Conservation (phyloP, 2,797 vertebrate genomes). For the Lagocephalus sceleratus region DNA sequence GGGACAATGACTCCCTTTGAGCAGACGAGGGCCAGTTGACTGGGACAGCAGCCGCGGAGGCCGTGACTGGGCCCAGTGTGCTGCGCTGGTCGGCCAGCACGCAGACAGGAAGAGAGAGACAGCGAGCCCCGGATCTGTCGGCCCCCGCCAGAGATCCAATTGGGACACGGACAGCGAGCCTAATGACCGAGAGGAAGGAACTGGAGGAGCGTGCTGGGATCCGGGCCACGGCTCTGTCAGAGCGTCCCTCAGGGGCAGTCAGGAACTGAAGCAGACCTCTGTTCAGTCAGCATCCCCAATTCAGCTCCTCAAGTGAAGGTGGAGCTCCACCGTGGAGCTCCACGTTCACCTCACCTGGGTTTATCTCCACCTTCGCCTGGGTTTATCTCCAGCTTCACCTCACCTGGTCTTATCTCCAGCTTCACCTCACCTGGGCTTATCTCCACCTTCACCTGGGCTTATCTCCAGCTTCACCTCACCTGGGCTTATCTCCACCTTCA, state of each 20-base stretch:
- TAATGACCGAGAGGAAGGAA: slow-evolving; percentile 22
- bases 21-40: slow-evolving; percentile 6
- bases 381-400: too few relatives aligned
- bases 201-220: slow-evolving; percentile 20
- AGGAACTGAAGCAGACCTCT: slow-evolving; percentile 49
- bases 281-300: slow-evolving; percentile 35
- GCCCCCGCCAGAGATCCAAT: slow-evolving; percentile 43
- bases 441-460: too few relatives aligned
- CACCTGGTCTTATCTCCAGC: too few relatives aligned
- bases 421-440: too few relatives aligned
- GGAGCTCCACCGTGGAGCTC: background rate
- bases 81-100: slow-evolving; percentile 15
- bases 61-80: slow-evolving; percentile 55
- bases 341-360: too few relatives aligned
- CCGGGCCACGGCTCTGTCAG: slow-evolving; percentile 47
- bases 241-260: slow-evolving; percentile 39
- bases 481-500: too few relatives aligned
- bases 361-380: too few relatives aligned
- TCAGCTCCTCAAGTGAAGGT: too few relatives aligned
- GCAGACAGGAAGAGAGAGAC: slow-evolving; percentile 33
- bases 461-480: slow-evolving; percentile 1
- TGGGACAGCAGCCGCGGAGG: slow-evolving; percentile 8
- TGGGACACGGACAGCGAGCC: slow-evolving; percentile 33
- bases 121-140: slow-evolving; percentile 32
- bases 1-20: slow-evolving; percentile 49